These are phyloP conservation scores for Dasyprocta punctata DNA, from an alignment of 2,113 vertebrate species.

Conservation along the genomic window DNA sequence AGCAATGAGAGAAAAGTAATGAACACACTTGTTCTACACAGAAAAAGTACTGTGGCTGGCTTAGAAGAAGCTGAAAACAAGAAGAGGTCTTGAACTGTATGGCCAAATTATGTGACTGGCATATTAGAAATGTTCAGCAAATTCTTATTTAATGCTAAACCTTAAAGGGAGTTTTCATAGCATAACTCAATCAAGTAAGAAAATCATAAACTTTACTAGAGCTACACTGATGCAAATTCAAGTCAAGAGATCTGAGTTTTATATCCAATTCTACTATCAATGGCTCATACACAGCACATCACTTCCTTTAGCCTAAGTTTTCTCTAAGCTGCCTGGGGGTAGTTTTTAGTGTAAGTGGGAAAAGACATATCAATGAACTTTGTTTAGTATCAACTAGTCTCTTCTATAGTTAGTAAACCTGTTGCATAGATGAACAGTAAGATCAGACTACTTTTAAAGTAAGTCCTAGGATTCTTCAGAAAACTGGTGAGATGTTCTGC, in stretches of 20 bases:
- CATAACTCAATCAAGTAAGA: not conserved
- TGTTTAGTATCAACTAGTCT: not conserved
- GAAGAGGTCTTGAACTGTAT: not conserved
- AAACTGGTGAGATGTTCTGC: not conserved
- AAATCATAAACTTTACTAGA: not conserved
- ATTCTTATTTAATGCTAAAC: not conserved
- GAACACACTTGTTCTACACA: not conserved
- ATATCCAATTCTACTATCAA: not conserved
- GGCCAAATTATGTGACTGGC: not conserved
- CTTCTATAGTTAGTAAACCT: not conserved
- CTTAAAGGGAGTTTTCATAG: not conserved
- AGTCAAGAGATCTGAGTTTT: not conserved
- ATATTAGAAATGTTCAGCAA: not conserved
- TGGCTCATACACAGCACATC: not conserved
- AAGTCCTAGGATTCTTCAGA: not conserved
- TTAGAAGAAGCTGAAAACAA: not conserved
- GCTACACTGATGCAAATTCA: not conserved
- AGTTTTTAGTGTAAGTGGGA: not conserved
- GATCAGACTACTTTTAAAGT: not conserved
- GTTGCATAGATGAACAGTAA: not conserved
- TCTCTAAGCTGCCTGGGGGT: not conserved
- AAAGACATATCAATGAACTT: not conserved
- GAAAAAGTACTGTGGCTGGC: not conserved
- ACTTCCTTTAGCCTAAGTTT: not conserved
- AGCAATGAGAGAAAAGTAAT: too few species aligned